phyloP scores from a whole-genome alignment of 2,888 invertebrate species.

The Elegia similella region DNA sequence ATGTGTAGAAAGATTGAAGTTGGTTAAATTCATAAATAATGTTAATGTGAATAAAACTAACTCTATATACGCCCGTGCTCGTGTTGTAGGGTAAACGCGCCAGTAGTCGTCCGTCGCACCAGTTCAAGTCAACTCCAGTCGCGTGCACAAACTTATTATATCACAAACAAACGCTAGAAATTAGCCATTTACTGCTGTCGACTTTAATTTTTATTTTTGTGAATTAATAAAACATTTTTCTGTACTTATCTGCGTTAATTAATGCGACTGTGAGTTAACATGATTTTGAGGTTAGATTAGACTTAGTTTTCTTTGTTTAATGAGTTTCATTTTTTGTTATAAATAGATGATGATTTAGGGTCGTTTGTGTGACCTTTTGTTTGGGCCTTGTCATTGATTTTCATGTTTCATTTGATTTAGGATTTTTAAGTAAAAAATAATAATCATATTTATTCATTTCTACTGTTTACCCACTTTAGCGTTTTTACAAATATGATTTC shows the following conservation, averaged over 20 bases:
- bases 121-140: conserved; percentile 22
- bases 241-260: conserved; percentile 16
- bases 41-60: no score
- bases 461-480: no score
- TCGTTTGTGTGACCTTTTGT: not conserved
- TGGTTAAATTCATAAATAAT: no score
- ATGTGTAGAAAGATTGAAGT: no score
- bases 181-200: conserved; percentile 47
- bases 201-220: conserved; percentile 44
- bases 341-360: not conserved
- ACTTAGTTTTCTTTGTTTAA: conserved; percentile 13
- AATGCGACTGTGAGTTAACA: conserved; percentile 13
- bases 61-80: not conserved
- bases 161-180: conserved; percentile 34
- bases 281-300: conserved; percentile 7
- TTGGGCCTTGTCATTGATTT: not conserved
- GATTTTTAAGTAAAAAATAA: no score
- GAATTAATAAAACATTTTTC: conserved; percentile 43
- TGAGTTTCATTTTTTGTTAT: not conserved
- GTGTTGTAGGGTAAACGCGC: conserved; percentile 8
- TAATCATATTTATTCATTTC: no score
- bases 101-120: conserved; percentile 3
- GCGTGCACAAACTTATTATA: conserved; percentile 38
- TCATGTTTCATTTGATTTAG: not conserved
- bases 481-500: no score